A percentile compares a stretch with the other conserved stretches of the same genome.
Evolutionary conservation across 2,113 vertebrate species (phyloP).

Genomic region (Myanophis thanlyinensis): DNA sequence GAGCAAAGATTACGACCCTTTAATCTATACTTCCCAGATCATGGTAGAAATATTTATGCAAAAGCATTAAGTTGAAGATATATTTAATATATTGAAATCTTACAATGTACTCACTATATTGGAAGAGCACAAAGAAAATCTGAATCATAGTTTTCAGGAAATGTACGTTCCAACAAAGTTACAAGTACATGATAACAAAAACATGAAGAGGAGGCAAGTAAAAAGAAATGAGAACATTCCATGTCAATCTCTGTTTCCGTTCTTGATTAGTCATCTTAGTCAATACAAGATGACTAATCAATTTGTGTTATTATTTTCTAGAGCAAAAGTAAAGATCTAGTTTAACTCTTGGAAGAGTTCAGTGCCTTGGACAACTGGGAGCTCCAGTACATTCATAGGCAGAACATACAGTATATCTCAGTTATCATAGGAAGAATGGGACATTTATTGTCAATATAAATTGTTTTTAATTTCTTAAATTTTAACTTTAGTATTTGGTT

Average conservation of each 20-base stretch:
- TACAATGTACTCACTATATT: background rate
- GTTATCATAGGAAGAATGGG: background rate
- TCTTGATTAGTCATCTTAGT: background rate
- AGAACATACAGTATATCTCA: background rate
- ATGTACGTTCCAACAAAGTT: background rate
- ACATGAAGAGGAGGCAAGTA: background rate
- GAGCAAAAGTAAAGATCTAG: background rate
- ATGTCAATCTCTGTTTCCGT: background rate
- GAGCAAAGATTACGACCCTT: background rate
- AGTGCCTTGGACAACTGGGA: background rate
- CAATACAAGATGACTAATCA: background rate
- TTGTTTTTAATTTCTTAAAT: no score
- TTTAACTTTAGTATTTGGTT: no score
- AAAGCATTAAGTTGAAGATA: background rate
- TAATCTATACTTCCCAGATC: background rate
- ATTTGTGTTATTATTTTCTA: background rate
- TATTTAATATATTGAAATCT: background rate
- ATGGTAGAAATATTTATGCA: background rate
- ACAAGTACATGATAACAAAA: background rate
- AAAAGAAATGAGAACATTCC: background rate
- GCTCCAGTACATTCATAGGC: background rate
- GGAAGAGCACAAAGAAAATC: background rate
- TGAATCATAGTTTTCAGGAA: background rate
- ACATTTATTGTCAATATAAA: background rate
- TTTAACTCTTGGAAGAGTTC: background rate